Evolutionary conservation across 2,797 vertebrate genomes (phyloP).

Genomic region (Uromys caudimaculatus): DNA sequence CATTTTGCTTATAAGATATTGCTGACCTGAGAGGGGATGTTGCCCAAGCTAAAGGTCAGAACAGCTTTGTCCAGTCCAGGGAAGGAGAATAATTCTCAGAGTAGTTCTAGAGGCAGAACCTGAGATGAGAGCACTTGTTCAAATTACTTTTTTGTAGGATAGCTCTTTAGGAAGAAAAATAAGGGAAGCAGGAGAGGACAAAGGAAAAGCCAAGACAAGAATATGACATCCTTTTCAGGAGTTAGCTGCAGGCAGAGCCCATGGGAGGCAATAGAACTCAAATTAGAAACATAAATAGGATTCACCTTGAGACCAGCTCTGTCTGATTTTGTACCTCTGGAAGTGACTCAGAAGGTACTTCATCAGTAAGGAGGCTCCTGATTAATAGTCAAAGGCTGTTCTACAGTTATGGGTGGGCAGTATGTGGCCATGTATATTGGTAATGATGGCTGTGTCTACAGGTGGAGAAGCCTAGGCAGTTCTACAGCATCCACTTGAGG

Average conservation of each 20-base stretch:
- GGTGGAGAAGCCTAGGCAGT: neutral
- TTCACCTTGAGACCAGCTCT: neutral
- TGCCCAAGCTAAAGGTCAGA: neutral
- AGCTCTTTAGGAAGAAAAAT: neutral
- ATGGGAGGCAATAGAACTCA: neutral
- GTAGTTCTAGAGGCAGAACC: neutral
- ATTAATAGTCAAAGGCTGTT: neutral
- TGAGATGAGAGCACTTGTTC: neutral
- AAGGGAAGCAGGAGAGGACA: neutral
- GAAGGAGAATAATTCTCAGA: neutral
- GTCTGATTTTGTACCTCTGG: neutral
- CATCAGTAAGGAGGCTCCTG: neutral
- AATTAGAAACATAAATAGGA: neutral
- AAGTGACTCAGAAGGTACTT: neutral
- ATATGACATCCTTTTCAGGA: neutral
- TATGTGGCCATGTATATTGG: no score
- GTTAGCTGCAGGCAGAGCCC: neutral
- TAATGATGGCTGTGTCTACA: neutral
- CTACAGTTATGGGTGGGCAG: neutral
- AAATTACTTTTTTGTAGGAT: neutral
- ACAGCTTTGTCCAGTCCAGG: fast-evolving
- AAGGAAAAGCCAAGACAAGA: neutral
- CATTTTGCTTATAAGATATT: neutral
- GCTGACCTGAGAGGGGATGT: neutral
- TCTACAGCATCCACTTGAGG: fast-evolving